Evolutionary conservation across 2,797 vertebrate species (phyloP).

Genomic region (Pempheris klunzingeri): DNA sequence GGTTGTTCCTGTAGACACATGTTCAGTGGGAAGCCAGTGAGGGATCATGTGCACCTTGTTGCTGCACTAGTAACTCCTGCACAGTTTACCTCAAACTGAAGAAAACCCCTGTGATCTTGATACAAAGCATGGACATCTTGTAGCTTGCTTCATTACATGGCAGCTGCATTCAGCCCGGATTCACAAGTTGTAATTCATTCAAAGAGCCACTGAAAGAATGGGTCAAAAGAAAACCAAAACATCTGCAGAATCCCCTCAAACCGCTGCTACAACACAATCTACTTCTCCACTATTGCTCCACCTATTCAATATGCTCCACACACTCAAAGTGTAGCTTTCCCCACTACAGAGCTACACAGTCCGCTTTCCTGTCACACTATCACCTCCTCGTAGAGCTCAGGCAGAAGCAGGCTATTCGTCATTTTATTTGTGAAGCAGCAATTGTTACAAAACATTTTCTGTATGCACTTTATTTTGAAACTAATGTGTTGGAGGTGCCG

Average conservation of each 20-base stretch:
- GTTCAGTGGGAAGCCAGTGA: slow-evolving; percentile 3
- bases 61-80: background rate
- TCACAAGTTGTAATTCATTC: background rate
- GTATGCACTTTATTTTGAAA: background rate
- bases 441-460: background rate
- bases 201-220: background rate
- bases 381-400: background rate
- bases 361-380: background rate
- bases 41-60: background rate
- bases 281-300: background rate
- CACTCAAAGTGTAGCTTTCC: background rate
- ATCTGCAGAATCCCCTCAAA: background rate
- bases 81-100: background rate
- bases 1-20: background rate
- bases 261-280: background rate
- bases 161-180: background rate
- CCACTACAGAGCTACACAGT: background rate
- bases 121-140: background rate
- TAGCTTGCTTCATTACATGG: background rate
- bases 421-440: background rate
- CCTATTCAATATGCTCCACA: background rate
- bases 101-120: background rate
- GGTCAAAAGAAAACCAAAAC: background rate
- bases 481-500: background rate
- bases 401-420: background rate